A percentile compares a stretch with the other conserved stretches of the same genome.
These are phyloP conservation scores for Trichechus manatus DNA, from an alignment of 2,113 vertebrate species.

Conservation along the genomic window DNA sequence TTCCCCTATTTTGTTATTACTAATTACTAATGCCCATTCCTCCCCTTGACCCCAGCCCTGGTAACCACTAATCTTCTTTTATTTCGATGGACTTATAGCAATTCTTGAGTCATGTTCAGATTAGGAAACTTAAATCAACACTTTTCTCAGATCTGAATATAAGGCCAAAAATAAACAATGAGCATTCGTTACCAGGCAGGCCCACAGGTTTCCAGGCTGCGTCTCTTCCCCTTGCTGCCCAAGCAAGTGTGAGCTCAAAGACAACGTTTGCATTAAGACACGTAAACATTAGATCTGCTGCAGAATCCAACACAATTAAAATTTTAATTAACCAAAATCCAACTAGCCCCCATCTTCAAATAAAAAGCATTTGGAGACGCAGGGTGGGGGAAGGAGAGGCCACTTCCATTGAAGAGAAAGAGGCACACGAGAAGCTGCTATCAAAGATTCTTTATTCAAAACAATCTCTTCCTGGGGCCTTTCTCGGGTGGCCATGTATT, in stretches of 20 bases:
- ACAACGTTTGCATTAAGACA: background rate
- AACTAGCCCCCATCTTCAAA: slow-evolving; percentile 26
- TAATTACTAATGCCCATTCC: too few relatives aligned
- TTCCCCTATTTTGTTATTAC: too few relatives aligned
- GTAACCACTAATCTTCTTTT: background rate
- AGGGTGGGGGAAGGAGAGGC: background rate
- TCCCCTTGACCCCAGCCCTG: background rate
- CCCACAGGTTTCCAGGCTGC: background rate
- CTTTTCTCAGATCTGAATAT: background rate
- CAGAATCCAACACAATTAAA: slow-evolving; percentile 76
- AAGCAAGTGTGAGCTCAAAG: background rate
- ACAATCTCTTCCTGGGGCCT: background rate
- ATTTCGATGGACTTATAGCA: background rate
- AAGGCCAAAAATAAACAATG: background rate
- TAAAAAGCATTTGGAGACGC: background rate
- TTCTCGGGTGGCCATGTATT: background rate
- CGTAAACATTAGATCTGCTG: slow-evolving; percentile 66
- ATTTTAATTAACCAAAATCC: slow-evolving; percentile 75
- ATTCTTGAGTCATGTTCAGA: background rate
- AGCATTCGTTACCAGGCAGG: background rate
- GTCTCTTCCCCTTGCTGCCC: background rate
- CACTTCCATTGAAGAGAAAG: slow-evolving; percentile 20
- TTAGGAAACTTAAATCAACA: background rate
- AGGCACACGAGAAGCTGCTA: background rate
- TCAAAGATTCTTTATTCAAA: background rate